Conservation (phyloP, 2,113 vertebrate species). For the Calcarius ornatus region DNA sequence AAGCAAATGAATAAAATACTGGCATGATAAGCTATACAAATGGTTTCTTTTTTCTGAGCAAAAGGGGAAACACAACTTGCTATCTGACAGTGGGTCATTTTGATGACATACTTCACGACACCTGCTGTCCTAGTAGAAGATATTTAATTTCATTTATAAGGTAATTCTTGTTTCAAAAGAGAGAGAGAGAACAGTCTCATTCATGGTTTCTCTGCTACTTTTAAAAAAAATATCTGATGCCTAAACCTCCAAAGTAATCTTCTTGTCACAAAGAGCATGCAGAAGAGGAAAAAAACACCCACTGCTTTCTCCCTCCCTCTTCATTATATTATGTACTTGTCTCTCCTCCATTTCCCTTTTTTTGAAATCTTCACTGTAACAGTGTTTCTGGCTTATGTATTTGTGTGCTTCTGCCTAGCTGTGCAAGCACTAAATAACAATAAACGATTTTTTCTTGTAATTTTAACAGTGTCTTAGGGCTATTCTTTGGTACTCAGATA, state of each 20-base stretch:
- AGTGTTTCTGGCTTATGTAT: neutral
- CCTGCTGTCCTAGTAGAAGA: neutral
- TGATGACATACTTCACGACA: neutral
- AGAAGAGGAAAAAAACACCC: slow-evolving; percentile 15
- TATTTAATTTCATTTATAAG: slow-evolving; percentile 26
- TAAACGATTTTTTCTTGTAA: neutral
- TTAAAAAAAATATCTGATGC: neutral
- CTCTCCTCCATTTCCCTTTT: neutral
- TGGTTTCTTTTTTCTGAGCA: neutral
- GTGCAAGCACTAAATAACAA: neutral
- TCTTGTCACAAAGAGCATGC: neutral
- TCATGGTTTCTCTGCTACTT: neutral
- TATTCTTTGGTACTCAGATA: neutral
- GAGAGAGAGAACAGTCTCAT: slow-evolving; percentile 1
- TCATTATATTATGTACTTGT: neutral
- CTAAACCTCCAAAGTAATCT: slow-evolving; percentile 3
- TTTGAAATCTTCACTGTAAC: neutral
- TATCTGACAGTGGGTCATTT: neutral
- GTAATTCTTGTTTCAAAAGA: slow-evolving; percentile 3
- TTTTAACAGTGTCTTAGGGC: neutral
- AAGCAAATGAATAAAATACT: slow-evolving; percentile 27
- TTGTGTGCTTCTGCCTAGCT: neutral
- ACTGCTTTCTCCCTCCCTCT: neutral
- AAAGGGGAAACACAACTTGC: neutral
- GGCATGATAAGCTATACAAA: neutral